phyloP scores from a whole-genome alignment of 2,113 vertebrate genomes.

The Pteronura brasiliensis region DNA sequence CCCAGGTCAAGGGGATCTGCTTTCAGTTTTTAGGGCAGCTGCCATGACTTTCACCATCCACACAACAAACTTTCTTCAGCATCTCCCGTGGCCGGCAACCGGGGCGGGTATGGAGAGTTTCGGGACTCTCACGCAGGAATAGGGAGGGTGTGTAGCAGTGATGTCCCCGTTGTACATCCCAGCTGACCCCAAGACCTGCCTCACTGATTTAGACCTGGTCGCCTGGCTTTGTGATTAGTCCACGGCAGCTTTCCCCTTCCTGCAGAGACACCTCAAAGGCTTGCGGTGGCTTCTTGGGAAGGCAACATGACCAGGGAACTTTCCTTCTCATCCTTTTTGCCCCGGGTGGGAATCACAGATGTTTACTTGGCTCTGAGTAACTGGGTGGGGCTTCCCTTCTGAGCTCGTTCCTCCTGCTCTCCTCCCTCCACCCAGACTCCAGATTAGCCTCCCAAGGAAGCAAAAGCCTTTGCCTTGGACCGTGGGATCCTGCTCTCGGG shows the following conservation, averaged over 20 bases:
- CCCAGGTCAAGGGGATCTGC: background rate
- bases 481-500: background rate
- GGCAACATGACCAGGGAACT: background rate
- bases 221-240: fast-evolving
- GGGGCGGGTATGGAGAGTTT: background rate
- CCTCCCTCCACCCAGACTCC: background rate
- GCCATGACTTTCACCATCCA: background rate
- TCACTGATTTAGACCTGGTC: fast-evolving
- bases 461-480: background rate
- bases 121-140: fast-evolving
- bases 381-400: background rate
- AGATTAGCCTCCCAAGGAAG: background rate
- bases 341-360: background rate
- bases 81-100: fast-evolving
- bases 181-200: fast-evolving
- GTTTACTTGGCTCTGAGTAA: constrained; percentile 28
- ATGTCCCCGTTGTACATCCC: fast-evolving
- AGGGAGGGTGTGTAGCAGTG: fast-evolving
- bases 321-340: background rate
- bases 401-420: background rate
- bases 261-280: fast-evolving
- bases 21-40: background rate
- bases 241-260: fast-evolving
- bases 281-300: background rate
- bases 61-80: background rate